A percentile compares a stretch with the other conserved stretches of the same genome.
These are phyloP conservation scores for Tetramorium bicarinatum DNA, from an alignment of 2,888 invertebrate species.

Conservation along the genomic window DNA sequence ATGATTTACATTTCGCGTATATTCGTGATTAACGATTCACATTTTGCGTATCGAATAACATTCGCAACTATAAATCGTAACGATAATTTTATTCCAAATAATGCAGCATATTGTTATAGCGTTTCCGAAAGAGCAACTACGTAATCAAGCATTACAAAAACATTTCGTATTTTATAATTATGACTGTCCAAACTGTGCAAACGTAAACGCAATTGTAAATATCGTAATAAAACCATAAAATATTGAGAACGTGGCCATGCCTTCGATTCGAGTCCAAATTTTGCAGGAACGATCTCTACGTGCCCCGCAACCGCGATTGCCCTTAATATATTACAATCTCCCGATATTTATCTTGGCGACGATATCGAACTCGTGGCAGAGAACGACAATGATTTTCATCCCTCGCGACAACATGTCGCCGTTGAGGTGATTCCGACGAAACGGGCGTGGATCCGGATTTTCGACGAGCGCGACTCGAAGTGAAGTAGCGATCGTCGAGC, in stretches of 20 bases:
- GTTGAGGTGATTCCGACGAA: background rate
- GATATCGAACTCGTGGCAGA: background rate
- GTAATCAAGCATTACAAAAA: background rate
- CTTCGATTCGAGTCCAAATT: background rate
- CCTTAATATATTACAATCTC: background rate
- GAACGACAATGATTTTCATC: background rate
- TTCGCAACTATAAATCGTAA: background rate
- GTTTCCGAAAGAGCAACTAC: background rate
- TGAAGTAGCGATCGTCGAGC: constrained; percentile 3
- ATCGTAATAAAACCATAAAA: background rate
- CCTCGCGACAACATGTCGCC: background rate
- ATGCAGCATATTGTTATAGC: background rate
- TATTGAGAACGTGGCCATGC: background rate
- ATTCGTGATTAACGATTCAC: background rate
- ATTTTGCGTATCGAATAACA: background rate
- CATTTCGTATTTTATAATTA: constrained; percentile 8
- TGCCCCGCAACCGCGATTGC: background rate
- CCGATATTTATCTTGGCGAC: background rate
- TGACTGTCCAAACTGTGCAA: background rate
- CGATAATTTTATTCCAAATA: background rate
- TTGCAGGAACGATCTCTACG: background rate
- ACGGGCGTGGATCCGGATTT: background rate
- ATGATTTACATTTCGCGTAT: background rate
- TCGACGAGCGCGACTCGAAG: background rate
- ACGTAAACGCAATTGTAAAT: background rate